Conservation (phyloP, 2,888 invertebrate genomes). For the Aphrophora alni region DNA sequence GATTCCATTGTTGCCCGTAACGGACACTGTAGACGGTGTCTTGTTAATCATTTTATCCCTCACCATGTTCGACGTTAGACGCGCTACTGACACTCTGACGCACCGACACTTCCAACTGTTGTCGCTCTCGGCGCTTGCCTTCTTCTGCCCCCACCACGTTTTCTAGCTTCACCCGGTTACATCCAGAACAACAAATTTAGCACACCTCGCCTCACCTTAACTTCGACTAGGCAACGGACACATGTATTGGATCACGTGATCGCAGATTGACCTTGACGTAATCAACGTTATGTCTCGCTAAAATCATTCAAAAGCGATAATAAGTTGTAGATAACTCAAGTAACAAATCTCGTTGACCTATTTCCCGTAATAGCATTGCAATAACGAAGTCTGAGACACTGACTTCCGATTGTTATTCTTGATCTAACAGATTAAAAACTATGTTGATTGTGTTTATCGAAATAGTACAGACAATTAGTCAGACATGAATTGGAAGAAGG, state of each 20-base stretch:
- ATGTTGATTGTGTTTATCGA: too few species aligned
- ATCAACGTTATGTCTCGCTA: background rate
- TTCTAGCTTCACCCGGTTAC: background rate
- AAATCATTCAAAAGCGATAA: background rate
- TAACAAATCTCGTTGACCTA: background rate
- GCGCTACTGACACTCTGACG: slow-evolving; percentile 26
- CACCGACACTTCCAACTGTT: background rate
- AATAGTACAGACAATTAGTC: too few species aligned
- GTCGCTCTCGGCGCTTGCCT: background rate
- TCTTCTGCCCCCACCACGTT: background rate
- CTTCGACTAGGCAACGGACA: background rate
- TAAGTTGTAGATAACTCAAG: background rate
- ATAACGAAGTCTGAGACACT: too few species aligned
- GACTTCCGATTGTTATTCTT: too few species aligned
- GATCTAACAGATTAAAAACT: too few species aligned
- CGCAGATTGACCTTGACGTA: background rate
- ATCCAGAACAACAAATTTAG: background rate
- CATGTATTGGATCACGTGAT: background rate
- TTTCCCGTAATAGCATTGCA: too few species aligned
- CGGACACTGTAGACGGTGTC: slow-evolving; percentile 35
- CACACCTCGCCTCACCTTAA: background rate
- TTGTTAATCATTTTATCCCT: slow-evolving; percentile 23
- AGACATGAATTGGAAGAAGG: too few species aligned
- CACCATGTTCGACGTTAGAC: slow-evolving; percentile 17
- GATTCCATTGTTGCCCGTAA: slow-evolving; percentile 45